A percentile compares a stretch with the other conserved stretches of the same genome.
These are phyloP conservation scores for Pituophis catenifer DNA, from an alignment of 2,113 vertebrate genomes.

Conservation along the genomic window DNA sequence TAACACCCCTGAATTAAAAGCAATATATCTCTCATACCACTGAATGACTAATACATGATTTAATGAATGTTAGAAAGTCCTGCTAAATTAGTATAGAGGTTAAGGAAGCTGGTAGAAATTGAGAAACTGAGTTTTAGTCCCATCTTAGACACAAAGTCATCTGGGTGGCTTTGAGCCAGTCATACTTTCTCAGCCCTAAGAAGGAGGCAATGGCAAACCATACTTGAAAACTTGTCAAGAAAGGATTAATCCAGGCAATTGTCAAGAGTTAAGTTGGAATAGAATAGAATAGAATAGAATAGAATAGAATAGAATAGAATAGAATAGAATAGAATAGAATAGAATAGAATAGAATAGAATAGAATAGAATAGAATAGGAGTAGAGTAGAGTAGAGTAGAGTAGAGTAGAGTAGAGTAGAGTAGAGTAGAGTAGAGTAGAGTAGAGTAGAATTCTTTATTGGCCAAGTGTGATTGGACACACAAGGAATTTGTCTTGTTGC, in stretches of 20 bases:
- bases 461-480: too few relatives aligned
- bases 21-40: neutral
- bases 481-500: too few relatives aligned
- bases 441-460: too few relatives aligned
- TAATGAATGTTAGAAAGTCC: conserved; percentile 12
- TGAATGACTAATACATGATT: neutral
- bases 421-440: too few relatives aligned
- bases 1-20: neutral
- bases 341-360: too few relatives aligned
- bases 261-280: neutral
- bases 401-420: too few relatives aligned
- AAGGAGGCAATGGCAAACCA: neutral
- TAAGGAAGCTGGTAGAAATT: neutral
- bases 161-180: neutral
- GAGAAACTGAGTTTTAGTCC: neutral
- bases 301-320: too few relatives aligned
- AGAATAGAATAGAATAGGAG: too few relatives aligned
- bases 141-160: neutral
- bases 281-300: too few relatives aligned
- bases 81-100: conserved; percentile 1
- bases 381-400: too few relatives aligned
- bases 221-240: neutral
- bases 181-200: neutral
- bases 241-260: neutral
- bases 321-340: too few relatives aligned